Evolutionary conservation across 2,113 vertebrate species (phyloP).

Genomic region (Microcebus tavaratra): DNA sequence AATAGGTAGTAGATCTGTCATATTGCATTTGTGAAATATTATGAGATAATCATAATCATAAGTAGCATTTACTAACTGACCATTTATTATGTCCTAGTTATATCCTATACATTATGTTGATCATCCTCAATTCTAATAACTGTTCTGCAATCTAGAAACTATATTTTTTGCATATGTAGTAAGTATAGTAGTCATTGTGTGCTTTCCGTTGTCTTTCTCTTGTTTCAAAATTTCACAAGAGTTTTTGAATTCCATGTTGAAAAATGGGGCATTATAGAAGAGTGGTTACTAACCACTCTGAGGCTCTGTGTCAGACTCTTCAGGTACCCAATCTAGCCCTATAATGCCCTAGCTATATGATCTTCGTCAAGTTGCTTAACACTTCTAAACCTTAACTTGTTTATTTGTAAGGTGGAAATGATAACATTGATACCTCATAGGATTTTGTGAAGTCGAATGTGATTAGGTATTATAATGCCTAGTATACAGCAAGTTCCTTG

Average conservation of each 20-base stretch:
- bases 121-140: not conserved
- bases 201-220: not conserved
- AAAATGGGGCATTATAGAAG: not conserved
- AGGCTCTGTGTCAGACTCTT: not conserved
- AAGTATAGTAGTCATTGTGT: not conserved
- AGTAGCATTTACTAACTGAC: not conserved
- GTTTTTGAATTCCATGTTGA: slow-evolving; percentile 10
- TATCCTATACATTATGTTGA: not conserved
- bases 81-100: not conserved
- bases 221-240: slow-evolving; percentile 5
- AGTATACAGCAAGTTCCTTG: not conserved
- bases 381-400: not conserved
- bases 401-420: slow-evolving; percentile 13
- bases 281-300: not conserved
- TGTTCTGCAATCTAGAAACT: not conserved
- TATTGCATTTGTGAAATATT: not conserved
- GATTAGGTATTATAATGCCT: not conserved
- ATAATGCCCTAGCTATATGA: not conserved
- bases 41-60: not conserved
- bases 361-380: not conserved
- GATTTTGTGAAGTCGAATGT: not conserved
- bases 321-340: not conserved
- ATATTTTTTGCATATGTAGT: not conserved
- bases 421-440: not conserved
- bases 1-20: not conserved